Base-by-base conservation (phyloP, 2,113 vertebrate genomes). In the Scopus umbretta region DNA sequence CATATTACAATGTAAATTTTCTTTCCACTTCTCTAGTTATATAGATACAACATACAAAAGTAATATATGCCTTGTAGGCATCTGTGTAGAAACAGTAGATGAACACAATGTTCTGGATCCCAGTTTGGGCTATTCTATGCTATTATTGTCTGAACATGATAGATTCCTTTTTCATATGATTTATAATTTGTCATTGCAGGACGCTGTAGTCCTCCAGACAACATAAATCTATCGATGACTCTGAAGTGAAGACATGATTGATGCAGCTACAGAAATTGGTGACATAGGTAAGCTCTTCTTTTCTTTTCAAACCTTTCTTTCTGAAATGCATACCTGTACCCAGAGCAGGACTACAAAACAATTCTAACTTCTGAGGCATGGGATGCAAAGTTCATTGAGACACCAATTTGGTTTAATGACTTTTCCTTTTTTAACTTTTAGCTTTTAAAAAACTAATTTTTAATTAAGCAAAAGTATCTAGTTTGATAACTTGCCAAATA, bases 141-240 rank as follows among this genome's bases (percentile, higher is more conserved):
- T 84, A 13, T 80, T 81, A 56, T 56, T 75, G 3, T 75, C 68
- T 89, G 36, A 86, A 81, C 8, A 11, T 56, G 68, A 91, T 63
- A 74, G n/a, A 92, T 79, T 75, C 27, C 13, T 56, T 75, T 84
- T 92, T 94, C 90, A 95, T 95, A 91, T 96, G 59, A 80, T 87
- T 95, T 94, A 96, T 94, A 91, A 93, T 96, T 97, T 97, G 90
- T 97, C 88, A 52, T 98, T 98, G 91, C 92, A 98, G 97, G 93
- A 94, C 70, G 92, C 81, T 36, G 45, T 91, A 95, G 86, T 94
- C 90, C 72, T 89, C 93, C 87, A 96, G 91, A 92, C 52, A 87
- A 62, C 74, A 90, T 97, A 93, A 71, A 71, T 96, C 93, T 96
- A 80, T 95, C 14, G 75, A 96, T 95, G 88, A 95, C 87, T 96